Percentiles rank a stretch among this genome's conserved stretches.
Conservation (phyloP, 2,888 invertebrate genomes). For the Theristus sp. region DNA sequence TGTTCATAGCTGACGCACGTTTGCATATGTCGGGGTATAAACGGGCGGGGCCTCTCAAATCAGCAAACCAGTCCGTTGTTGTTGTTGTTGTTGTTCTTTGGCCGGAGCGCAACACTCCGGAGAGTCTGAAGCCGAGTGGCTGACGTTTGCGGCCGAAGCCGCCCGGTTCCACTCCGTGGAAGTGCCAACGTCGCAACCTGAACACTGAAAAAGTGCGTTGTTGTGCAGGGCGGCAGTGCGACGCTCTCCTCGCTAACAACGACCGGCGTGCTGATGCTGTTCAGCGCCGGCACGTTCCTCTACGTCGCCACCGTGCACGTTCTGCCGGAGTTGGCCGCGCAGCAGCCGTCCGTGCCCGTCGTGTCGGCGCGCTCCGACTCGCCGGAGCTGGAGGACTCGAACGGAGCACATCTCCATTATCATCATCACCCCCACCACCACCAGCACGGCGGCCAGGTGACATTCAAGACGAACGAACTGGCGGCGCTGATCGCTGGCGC, state of each 20-base stretch:
- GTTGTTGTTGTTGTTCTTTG: too few species aligned
- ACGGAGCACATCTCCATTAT: not conserved
- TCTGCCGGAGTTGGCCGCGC: slow-evolving; percentile 56
- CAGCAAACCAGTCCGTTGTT: too few species aligned
- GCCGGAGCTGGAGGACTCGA: not conserved
- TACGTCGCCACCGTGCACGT: slow-evolving; percentile 98
- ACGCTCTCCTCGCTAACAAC: slow-evolving; percentile 69
- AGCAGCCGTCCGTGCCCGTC: not conserved
- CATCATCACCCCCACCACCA: too few species aligned
- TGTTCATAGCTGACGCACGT: too few species aligned
- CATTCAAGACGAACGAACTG: slow-evolving; percentile 59
- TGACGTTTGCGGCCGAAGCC: too few species aligned
- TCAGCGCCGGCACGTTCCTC: slow-evolving; percentile 93
- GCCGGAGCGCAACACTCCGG: too few species aligned
- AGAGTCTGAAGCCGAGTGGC: too few species aligned
- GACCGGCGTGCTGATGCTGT: slow-evolving; percentile 91
- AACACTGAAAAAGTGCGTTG: too few species aligned
- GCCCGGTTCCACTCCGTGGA: too few species aligned
- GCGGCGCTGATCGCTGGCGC: slow-evolving; percentile 65
- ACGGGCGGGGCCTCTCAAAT: too few species aligned
- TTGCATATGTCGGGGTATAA: too few species aligned
- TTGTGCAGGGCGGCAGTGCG: slow-evolving; percentile 63
- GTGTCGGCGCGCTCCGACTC: slow-evolving; percentile 9
- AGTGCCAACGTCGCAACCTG: too few species aligned
- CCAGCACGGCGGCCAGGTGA: slow-evolving; percentile 11